These are phyloP conservation scores for Nomada lathburiana DNA, from an alignment of 2,888 invertebrate genomes.

Conservation along the genomic window DNA sequence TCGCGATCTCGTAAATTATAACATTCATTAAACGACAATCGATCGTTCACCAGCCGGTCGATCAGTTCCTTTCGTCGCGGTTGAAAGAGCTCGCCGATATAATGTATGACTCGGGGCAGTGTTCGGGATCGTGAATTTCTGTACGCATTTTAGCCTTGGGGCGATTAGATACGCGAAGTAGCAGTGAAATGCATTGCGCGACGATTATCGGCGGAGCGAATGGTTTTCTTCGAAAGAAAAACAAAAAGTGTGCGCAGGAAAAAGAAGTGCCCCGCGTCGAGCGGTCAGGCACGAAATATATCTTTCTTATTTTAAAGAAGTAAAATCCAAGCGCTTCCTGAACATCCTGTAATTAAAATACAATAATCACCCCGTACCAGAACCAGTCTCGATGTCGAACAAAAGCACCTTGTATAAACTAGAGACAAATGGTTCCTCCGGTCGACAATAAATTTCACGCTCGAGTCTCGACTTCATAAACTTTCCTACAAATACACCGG, in stretches of 20 bases:
- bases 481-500: slow-evolving; percentile 20
- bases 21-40: slow-evolving; percentile 62
- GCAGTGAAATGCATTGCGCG: neutral
- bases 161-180: slow-evolving; percentile 40
- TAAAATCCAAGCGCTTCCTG: neutral
- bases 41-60: slow-evolving; percentile 35
- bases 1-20: slow-evolving; percentile 54
- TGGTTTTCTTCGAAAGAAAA: too few relatives aligned
- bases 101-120: slow-evolving; percentile 7
- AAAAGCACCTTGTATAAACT: neutral
- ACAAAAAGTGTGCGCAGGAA: too few relatives aligned
- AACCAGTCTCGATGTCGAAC: neutral
- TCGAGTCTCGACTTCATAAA: slow-evolving; percentile 19
- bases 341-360: neutral
- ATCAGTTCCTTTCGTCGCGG: slow-evolving; percentile 54
- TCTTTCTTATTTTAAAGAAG: neutral
- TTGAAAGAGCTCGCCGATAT: slow-evolving; percentile 50
- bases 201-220: too few relatives aligned
- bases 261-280: too few relatives aligned
- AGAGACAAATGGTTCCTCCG: slow-evolving; percentile 4
- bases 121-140: slow-evolving; percentile 30
- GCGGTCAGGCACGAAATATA: neutral
- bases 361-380: neutral
- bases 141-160: slow-evolving; percentile 18
- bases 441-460: slow-evolving; percentile 16